Base-by-base conservation (phyloP, 2,888 invertebrate genomes). In the Rhaphigaster nebulosa region DNA sequence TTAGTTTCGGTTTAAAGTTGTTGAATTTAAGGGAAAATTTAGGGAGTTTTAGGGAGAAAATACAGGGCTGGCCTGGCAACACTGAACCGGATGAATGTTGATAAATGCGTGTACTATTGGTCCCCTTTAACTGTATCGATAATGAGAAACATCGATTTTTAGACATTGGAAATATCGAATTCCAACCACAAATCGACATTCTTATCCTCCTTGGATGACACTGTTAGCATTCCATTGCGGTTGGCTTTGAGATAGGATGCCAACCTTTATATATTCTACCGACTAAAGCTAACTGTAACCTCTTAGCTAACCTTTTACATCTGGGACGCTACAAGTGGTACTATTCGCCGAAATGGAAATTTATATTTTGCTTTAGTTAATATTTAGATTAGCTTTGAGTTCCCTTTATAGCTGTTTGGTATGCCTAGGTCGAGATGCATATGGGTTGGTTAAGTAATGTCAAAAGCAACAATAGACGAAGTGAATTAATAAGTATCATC, bases 221-320 rank as follows among this genome's bases (percentile, higher is more conserved):
- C 70, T 76, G 70, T 76, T 76, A 76, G 70, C 70, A 76, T 76
- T 76, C 70, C 70, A 12, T 38, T 76, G 70, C 38, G 70, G 70
- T 76, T 76, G 0, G 70, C 34, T 38, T 76, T 76, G 34, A 38
- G 23, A 76, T 76, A 23, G 70, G 34, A 38, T 38, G 70, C 70
- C 70, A 76, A 76, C 70, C 70, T 76, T 76, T 76, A 38, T 29
- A 38, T 38, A 76, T 34, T 38, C 34, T 8, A 34, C 70, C 34
- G 60, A n/a, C 12, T 70, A 4, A 34, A 70, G 15, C 34, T 76
- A 76, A 76, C 70, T 76, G 70, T 76, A 76, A 76, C 70, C 18
- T 76, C 38, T 76, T 15, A 38, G 34, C 34, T 76, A 76, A 76
- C 34, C 70, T 76, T 38, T 23, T 26, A 4, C 29, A 15, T 76